Percentiles rank a stretch among this genome's conserved stretches.
phyloP scores from a whole-genome alignment of 2,797 vertebrate genomes.

The Cheirogaleus major region DNA sequence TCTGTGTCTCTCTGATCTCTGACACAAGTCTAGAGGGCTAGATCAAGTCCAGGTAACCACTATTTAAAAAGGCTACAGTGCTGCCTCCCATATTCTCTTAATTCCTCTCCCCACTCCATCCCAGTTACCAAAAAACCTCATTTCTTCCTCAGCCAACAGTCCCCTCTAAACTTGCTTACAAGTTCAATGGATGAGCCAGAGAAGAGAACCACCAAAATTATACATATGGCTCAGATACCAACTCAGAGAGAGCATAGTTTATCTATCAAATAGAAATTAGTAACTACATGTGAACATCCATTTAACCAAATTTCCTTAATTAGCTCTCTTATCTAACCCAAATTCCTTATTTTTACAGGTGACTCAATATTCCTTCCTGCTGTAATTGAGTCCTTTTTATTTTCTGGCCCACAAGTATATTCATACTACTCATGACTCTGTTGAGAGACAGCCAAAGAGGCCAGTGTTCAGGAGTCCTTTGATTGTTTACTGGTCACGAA shows the following conservation, averaged over 20 bases:
- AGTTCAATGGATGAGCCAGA: not conserved
- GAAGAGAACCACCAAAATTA: not conserved
- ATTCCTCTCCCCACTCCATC: not conserved
- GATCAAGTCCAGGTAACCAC: not conserved
- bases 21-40: not conserved
- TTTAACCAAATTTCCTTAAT: not conserved
- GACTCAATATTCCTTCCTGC: not conserved
- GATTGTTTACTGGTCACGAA: not conserved
- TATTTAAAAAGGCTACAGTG: not conserved
- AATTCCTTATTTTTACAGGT: not conserved
- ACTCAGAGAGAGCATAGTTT: not conserved
- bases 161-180: not conserved
- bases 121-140: not conserved
- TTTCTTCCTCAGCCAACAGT: not conserved
- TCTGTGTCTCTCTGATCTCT: not conserved
- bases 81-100: not conserved
- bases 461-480: not conserved
- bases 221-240: not conserved
- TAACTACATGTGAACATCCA: not conserved
- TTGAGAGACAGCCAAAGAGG: not conserved
- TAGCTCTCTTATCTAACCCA: not conserved
- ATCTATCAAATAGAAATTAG: not conserved
- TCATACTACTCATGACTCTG: not conserved
- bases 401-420: not conserved
- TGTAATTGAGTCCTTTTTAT: not conserved